Percentiles rank a stretch among this genome's conserved stretches.
These are phyloP conservation scores for Drosophila hydei DNA, from an alignment of 1,140 invertebrate genomes.

Conservation along the genomic window DNA sequence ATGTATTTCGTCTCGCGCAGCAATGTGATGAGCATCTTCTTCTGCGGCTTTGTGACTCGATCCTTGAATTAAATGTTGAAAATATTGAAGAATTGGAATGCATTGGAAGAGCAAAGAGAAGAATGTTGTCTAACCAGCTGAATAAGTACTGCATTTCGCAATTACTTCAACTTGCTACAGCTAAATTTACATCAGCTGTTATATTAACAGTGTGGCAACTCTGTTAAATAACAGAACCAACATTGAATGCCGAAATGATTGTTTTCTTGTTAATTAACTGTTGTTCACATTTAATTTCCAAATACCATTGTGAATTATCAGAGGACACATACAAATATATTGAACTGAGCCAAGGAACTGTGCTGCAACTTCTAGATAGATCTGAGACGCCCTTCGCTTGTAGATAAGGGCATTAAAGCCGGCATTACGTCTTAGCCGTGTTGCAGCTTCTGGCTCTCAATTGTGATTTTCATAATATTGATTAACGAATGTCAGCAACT, in stretches of 20 bases:
- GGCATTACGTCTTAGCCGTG: neutral
- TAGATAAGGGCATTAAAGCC: constrained; percentile 9
- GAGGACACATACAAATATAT: neutral
- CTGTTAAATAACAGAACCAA: constrained; percentile 3
- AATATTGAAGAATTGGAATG: too few species aligned
- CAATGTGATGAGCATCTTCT: constrained; percentile 82
- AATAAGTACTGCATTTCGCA: neutral
- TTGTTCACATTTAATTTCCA: too few species aligned
- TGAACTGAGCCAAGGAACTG: too few species aligned
- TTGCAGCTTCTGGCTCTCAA: neutral
- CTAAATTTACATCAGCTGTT: constrained; percentile 23
- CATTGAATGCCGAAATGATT: neutral
- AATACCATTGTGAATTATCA: neutral
- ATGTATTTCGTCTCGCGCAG: constrained; percentile 81
- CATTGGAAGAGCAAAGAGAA: neutral
- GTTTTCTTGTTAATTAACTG: neutral
- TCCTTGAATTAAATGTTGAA: constrained; percentile 71
- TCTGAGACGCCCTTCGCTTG: neutral
- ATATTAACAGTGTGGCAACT: constrained; percentile 5
- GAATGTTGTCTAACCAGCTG: too few species aligned
- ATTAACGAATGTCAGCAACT: neutral
- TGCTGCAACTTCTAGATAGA: too few species aligned
- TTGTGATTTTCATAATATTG: neutral
- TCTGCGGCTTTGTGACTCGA: constrained; percentile 83
- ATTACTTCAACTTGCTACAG: neutral